Base-by-base conservation (phyloP, 1,140 invertebrate genomes). In the Drosophila parabipectinata region DNA sequence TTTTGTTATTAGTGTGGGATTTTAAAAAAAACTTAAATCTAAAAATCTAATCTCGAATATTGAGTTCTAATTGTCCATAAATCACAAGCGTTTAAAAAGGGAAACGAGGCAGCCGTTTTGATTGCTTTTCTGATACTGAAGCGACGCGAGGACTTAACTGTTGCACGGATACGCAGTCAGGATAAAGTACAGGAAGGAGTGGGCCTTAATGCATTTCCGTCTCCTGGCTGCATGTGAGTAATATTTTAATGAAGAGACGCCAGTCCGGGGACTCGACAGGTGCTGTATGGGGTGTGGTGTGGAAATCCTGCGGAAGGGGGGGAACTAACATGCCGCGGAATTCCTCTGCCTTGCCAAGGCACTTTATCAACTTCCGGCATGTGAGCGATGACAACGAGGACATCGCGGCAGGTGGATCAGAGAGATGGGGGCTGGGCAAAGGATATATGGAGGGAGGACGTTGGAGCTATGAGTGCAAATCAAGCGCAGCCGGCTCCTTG, bases 311-410 rank as follows among this genome's bases (percentile, higher is more conserved):
- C 10, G 18, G 15, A 14, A 10, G 4, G 24, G 21, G 41, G 8
- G 8, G 34, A 14, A 8, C 41, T 28, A 62, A 69, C 79, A 83
- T 59, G 56, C 63, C 77, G 68, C 81, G 81, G 78, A 85, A 85
- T 85, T 87, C 69, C 77, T 75, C 66, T 62, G 61, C 82, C 72
- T 66, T 68, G 77, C 57, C 82, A 77, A 37, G 63, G 81, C 82
- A 85, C 81, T 85, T 87, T 85, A 85, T 85, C 81, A 85, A 85
- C 81, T 87, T 85, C 81, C 81, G 81, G 81, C 82, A 57, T 74
- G 82, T 80, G 81, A 80, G 81, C 81, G 72, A 75, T 68, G 72
- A 75, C 72, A 75, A 75, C 72, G 32, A 44, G 52, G 72, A 75
- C 55, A 67, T n/a, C 14, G 8, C 24, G 57, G 63, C 63, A 67